Base-by-base conservation (phyloP, 1,140 invertebrate genomes). In the Eriocheir sinensis region DNA sequence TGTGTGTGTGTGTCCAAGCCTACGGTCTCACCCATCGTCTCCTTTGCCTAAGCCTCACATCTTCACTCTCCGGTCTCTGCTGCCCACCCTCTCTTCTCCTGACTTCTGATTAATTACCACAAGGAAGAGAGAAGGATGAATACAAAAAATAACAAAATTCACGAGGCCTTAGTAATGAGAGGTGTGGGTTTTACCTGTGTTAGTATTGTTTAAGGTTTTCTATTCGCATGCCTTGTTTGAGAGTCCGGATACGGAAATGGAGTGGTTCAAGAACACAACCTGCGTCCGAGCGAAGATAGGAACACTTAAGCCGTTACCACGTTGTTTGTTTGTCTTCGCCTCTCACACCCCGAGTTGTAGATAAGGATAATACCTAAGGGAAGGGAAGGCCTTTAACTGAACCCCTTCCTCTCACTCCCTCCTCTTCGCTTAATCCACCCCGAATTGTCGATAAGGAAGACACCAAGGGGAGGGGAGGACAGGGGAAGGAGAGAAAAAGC, bases 141-240 rank as follows among this genome's bases (percentile, higher is more conserved):
- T 21, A 72, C n/a, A n/a, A n/a, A n/a, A n/a, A n/a, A n/a, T n/a
- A n/a, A n/a, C n/a, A n/a, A n/a, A n/a, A 72, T 72, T n/a, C n/a
- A 72, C 27, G 60, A 72, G 60, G 60, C 60, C 60, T 72, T 72
- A 72, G 60, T 72, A 72, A n/a, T n/a, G 21, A 72, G 60, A 72
- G 27, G 60, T 72, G 60, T 72, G 60, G 60, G 12, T 72, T n/a
- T 72, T 72, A 72, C 27, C 27, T 72, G 60, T 27, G 27, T n/a
- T 72, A n/a, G n/a, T n/a, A 72, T 72, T 72, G n/a, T 72, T 72
- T 72, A 72, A 72, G 60, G 27, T 72, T 72, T 72, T 72, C 27
- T n/a, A 72, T 72, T 4, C 21, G 60, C 27, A 72, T 27, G 60
- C 60, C 60, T n/a, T 72, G 21, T 72, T 72, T 72, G 27, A 53